phyloP scores from a whole-genome alignment of 2,888 invertebrate species.

The Chouioia cunea region DNA sequence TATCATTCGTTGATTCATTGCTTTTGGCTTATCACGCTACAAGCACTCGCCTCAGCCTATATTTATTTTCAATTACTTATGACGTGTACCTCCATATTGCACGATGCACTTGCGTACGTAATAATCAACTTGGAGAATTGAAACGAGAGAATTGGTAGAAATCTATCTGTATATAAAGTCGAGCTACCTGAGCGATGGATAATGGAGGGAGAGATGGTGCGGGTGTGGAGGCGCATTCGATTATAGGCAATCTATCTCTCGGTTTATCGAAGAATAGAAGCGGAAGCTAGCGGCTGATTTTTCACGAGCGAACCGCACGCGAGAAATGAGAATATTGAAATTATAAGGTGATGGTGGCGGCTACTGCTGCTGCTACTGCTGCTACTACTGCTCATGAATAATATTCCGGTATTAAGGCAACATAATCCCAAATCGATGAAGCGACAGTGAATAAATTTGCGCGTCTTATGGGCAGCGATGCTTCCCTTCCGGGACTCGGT shows the following conservation, averaged over 20 bases:
- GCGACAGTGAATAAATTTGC: conserved; percentile 62
- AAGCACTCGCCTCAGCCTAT: neutral
- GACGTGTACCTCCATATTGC: neutral
- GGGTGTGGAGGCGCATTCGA: conserved; percentile 35
- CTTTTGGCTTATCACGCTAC: neutral
- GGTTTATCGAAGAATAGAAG: conserved; percentile 43
- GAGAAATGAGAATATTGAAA: conserved; percentile 61
- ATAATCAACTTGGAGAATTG: neutral
- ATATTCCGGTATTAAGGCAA: conserved; percentile 64
- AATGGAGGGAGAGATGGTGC: neutral
- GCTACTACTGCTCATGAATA: conserved; percentile 65
- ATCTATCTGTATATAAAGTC: conserved; percentile 13
- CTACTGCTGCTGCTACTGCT: no score
- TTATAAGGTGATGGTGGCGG: conserved; percentile 59
- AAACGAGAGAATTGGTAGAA: neutral
- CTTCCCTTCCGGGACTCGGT: conserved; percentile 25
- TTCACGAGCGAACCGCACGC: conserved; percentile 52
- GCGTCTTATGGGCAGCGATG: conserved; percentile 30
- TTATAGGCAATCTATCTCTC: conserved; percentile 46
- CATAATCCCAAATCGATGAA: conserved; percentile 66
- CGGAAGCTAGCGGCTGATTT: conserved; percentile 53
- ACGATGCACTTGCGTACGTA: neutral
- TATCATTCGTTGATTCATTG: conserved; percentile 18
- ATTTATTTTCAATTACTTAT: neutral
- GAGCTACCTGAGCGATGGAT: no score